These are phyloP conservation scores for Rapana venosa DNA, from an alignment of 2,888 invertebrate species.

Conservation along the genomic window DNA sequence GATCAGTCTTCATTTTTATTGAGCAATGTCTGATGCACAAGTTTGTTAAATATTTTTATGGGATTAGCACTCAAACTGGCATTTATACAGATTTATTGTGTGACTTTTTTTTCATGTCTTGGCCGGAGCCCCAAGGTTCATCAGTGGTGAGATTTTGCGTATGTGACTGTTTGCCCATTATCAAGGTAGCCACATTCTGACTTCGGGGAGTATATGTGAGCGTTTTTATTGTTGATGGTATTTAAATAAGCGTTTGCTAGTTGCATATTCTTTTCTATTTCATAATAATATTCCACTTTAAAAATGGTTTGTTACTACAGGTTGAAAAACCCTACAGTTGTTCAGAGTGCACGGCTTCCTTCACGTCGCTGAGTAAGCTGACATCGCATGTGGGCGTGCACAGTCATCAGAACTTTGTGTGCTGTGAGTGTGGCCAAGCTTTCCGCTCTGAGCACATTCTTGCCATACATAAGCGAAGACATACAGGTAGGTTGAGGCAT, in stretches of 20 bases:
- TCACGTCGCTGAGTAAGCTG: conserved; percentile 42
- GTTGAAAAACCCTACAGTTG: conserved; percentile 11
- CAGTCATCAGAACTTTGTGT: conserved; percentile 34
- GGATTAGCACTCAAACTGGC: too few relatives aligned
- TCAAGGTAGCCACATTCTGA: too few relatives aligned
- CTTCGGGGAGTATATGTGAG: too few relatives aligned
- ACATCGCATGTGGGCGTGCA: conserved; percentile 41
- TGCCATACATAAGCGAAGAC: conserved; percentile 43
- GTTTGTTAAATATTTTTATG: too few relatives aligned
- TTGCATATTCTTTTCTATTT: background rate
- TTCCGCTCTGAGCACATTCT: conserved; percentile 41
- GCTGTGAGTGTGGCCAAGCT: conserved; percentile 42
- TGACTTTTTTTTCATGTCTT: too few relatives aligned
- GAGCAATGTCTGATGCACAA: background rate
- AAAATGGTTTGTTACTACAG: background rate
- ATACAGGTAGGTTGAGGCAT: conserved; percentile 42
- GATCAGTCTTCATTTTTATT: background rate
- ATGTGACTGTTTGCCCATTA: too few relatives aligned
- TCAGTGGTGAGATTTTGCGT: too few relatives aligned
- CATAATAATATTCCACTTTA: too few relatives aligned
- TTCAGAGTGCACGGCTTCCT: conserved; percentile 23
- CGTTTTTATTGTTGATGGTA: too few relatives aligned
- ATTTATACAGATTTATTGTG: too few relatives aligned
- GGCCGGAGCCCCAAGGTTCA: too few relatives aligned
- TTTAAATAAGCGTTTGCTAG: background rate